phyloP scores from a whole-genome alignment of 2,113 vertebrate species.

The Rhegmatorhina hoffmannsi region DNA sequence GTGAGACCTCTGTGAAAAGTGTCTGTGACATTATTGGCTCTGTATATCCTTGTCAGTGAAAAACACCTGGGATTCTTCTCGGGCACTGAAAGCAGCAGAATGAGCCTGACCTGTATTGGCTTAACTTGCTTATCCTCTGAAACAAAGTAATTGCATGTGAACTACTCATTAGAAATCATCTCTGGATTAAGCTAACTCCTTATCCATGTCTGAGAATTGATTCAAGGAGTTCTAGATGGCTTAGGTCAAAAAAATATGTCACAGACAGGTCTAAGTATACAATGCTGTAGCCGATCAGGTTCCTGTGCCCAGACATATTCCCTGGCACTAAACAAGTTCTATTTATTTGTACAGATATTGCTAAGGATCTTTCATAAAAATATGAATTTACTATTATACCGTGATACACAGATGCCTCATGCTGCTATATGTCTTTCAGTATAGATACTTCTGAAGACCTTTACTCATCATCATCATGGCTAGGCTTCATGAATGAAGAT shows the following conservation, averaged over 20 bases:
- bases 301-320: not conserved
- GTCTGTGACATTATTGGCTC: not conserved
- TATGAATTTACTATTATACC: not conserved
- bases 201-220: conserved; percentile 8
- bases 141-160: conserved; percentile 24
- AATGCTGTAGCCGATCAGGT: not conserved
- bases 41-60: not conserved
- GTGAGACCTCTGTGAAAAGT: not conserved
- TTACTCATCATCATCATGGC: not conserved
- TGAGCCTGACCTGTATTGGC: not conserved
- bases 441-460: not conserved
- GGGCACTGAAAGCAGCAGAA: not conserved
- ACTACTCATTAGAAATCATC: conserved; percentile 20
- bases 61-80: not conserved
- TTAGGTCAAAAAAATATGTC: conserved; percentile 16
- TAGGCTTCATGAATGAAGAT: too few relatives aligned
- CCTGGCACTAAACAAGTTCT: not conserved
- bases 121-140: conserved; percentile 37
- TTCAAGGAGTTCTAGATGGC: not conserved
- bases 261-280: not conserved
- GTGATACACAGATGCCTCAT: not conserved
- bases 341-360: not conserved
- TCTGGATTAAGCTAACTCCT: conserved; percentile 18
- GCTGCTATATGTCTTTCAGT: not conserved
- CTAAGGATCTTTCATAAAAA: not conserved